Conservation (phyloP, 2,888 invertebrate species). For the Macropis europaea region DNA sequence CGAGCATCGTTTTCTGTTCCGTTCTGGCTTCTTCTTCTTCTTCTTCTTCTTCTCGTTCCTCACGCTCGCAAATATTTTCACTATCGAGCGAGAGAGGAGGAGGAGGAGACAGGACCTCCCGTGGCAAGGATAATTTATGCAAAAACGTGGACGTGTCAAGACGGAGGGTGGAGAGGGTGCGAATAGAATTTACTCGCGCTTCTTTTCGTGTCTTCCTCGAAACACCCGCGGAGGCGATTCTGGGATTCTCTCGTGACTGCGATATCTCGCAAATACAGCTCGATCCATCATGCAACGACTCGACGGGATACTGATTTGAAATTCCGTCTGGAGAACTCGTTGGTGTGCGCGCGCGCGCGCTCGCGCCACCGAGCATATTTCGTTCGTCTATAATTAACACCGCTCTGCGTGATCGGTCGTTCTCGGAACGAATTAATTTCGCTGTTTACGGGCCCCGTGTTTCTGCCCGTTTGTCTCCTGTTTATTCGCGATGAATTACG, state of each 20-base stretch:
- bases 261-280: background rate
- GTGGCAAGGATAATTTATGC: constrained; percentile 55
- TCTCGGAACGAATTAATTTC: constrained; percentile 45
- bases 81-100: constrained; percentile 21
- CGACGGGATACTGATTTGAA: constrained; percentile 47
- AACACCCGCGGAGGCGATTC: constrained; percentile 6
- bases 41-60: too few relatives aligned
- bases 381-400: constrained; percentile 46
- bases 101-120: constrained; percentile 39
- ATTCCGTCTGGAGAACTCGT: constrained; percentile 29
- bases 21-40: too few relatives aligned
- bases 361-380: too few relatives aligned
- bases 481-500: constrained; percentile 43
- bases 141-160: constrained; percentile 23
- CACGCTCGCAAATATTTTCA: constrained; percentile 48
- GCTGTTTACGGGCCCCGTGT: constrained; percentile 36
- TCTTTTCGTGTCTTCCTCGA: constrained; percentile 27
- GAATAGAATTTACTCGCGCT: constrained; percentile 48
- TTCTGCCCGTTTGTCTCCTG: constrained; percentile 10
- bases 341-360: too few relatives aligned
- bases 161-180: background rate
- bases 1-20: constrained; percentile 7
- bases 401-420: constrained; percentile 22
- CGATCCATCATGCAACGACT: constrained; percentile 53
- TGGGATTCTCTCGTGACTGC: constrained; percentile 15